phyloP scores from a whole-genome alignment of 2,113 vertebrate genomes.

The Lepisosteus osseus region DNA sequence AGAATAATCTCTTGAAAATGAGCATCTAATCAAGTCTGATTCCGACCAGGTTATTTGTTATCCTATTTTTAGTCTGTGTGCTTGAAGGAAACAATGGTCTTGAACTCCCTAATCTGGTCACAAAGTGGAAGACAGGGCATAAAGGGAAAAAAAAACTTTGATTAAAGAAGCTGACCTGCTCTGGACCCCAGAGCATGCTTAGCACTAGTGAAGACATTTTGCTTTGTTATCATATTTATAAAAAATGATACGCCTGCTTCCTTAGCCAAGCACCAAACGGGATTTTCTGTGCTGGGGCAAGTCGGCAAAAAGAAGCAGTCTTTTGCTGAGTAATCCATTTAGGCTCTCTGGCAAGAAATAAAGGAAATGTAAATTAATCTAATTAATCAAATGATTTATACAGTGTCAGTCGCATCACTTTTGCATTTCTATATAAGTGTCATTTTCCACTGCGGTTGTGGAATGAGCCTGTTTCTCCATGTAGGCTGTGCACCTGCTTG shows the following conservation, averaged over 20 bases:
- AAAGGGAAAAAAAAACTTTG: conserved; percentile 1
- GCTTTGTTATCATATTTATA: not conserved
- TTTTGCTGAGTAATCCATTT: conserved; percentile 3
- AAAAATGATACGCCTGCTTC: not conserved
- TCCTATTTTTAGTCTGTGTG: conserved; percentile 1
- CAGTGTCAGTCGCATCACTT: conserved; percentile 12
- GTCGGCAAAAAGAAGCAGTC: not conserved
- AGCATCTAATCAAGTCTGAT: conserved; percentile 19
- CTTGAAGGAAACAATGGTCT: conserved; percentile 2
- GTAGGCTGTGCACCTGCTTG: not conserved
- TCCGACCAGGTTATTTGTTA: not conserved
- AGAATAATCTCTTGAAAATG: not conserved
- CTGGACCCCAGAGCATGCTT: not conserved
- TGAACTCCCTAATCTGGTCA: conserved; percentile 6
- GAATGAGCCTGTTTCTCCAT: not conserved
- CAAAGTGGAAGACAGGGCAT: conserved; percentile 11
- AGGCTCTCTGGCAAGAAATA: not conserved
- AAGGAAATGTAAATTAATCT: conserved; percentile 22
- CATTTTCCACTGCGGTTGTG: not conserved
- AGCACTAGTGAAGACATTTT: not conserved
- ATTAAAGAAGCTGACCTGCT: not conserved
- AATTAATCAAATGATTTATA: conserved; percentile 37
- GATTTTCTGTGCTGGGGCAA: not conserved
- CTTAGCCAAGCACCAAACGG: not conserved
- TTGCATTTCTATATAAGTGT: not conserved